Percentiles rank a stretch among this genome's conserved stretches.
These are phyloP conservation scores for Calonectris borealis DNA, from an alignment of 2,113 vertebrate species.

Conservation along the genomic window DNA sequence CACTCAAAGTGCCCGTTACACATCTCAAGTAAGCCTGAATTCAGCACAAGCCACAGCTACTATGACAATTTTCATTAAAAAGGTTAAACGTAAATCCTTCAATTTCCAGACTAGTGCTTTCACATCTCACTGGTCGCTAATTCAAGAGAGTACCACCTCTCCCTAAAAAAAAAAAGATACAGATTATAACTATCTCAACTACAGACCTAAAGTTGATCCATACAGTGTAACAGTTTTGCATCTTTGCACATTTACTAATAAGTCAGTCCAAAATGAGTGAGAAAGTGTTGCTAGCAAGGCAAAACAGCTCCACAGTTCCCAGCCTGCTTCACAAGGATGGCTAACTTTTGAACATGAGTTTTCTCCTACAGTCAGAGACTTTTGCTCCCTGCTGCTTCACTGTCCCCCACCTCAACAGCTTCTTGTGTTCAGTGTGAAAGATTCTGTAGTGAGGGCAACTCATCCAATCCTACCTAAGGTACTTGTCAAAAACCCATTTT, in stretches of 20 bases:
- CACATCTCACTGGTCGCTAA: background rate
- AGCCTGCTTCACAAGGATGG: background rate
- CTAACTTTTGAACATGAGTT: background rate
- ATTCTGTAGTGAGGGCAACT: background rate
- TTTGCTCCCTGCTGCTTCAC: background rate
- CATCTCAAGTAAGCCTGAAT: background rate
- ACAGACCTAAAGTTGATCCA: background rate
- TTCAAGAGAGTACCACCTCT: background rate
- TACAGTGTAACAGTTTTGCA: background rate
- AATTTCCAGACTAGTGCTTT: accelerated
- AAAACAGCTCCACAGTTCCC: background rate
- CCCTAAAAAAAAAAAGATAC: background rate
- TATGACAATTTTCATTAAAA: background rate
- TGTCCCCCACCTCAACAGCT: background rate
- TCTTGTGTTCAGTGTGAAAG: background rate
- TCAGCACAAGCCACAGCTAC: background rate
- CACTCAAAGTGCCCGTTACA: background rate
- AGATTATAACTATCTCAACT: background rate
- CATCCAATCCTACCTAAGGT: background rate
- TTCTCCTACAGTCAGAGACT: background rate
- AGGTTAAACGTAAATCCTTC: background rate
- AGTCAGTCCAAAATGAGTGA: background rate
- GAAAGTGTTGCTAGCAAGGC: background rate
- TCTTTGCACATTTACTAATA: background rate
- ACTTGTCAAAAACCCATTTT: background rate